phyloP scores from a whole-genome alignment of 2,797 vertebrate species.

The Anableps anableps region DNA sequence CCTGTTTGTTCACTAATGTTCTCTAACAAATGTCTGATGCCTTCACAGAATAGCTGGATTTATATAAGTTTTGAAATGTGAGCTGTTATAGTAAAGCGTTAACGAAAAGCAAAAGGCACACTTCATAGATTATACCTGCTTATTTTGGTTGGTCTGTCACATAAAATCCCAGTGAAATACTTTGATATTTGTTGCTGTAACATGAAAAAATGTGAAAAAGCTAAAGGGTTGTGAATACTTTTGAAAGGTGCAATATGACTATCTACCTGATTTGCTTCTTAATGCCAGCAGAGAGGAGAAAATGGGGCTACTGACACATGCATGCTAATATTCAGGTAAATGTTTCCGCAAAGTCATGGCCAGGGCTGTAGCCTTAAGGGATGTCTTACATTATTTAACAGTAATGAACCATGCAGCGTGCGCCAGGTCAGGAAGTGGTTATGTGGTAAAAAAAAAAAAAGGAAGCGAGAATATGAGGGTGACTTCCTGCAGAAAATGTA shows the following conservation, averaged over 20 bases:
- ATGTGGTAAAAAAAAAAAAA: slow-evolving; percentile 3
- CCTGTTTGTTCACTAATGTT: neutral
- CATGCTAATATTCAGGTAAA: slow-evolving; percentile 61
- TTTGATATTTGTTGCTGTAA: neutral
- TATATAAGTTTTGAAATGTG: neutral
- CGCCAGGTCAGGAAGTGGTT: slow-evolving; percentile 33
- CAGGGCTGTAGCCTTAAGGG: slow-evolving; percentile 42
- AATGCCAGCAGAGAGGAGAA: slow-evolving; percentile 16
- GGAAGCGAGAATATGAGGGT: neutral
- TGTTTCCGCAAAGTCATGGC: slow-evolving; percentile 51
- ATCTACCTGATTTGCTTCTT: slow-evolving; percentile 35
- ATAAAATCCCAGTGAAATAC: neutral
- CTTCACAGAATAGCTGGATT: neutral
- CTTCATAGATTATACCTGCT: neutral
- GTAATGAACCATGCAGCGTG: slow-evolving; percentile 47
- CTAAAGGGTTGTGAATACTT: neutral
- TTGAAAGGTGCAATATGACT: neutral
- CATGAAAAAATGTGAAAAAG: neutral
- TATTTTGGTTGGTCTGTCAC: neutral
- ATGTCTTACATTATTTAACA: slow-evolving; percentile 42
- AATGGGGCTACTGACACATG: slow-evolving; percentile 31
- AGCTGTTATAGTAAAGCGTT: neutral
- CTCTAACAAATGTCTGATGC: neutral
- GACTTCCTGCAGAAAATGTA: neutral
- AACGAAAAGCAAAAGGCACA: neutral